Percentiles rank a stretch among this genome's conserved stretches.
Conservation (phyloP, 2,113 vertebrate genomes). For the Macroglossus sobrinus region DNA sequence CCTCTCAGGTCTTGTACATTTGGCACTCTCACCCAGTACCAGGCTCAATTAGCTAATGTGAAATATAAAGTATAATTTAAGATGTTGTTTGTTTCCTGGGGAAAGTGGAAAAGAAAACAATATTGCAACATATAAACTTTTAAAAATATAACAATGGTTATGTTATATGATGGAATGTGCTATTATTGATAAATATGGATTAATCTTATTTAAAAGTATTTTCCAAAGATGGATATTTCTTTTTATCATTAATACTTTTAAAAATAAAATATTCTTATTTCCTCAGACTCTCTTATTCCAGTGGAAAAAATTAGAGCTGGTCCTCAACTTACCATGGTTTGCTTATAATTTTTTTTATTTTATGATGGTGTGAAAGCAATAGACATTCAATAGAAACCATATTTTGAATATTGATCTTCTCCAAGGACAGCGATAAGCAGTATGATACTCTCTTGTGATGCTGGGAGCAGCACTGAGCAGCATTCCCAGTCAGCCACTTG, state of each 20-base stretch:
- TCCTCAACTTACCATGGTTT: background rate
- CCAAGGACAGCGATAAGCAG: no score
- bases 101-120: background rate
- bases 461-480: background rate
- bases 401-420: background rate
- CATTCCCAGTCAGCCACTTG: background rate
- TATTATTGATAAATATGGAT: background rate
- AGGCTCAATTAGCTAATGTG: slow-evolving; percentile 57
- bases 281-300: background rate
- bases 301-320: background rate
- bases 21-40: slow-evolving; percentile 39
- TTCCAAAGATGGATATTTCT: background rate
- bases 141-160: background rate
- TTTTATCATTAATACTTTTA: background rate
- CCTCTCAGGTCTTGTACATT: slow-evolving; percentile 55
- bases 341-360: background rate
- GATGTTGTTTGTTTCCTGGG: slow-evolving; percentile 18
- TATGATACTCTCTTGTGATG: background rate
- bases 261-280: background rate
- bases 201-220: background rate
- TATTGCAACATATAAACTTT: background rate
- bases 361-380: background rate
- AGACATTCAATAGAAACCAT: background rate
- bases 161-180: no score
- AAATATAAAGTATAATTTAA: slow-evolving; percentile 40